Base-by-base conservation (phyloP, 2,797 vertebrate species). In the Rallus crepitans region DNA sequence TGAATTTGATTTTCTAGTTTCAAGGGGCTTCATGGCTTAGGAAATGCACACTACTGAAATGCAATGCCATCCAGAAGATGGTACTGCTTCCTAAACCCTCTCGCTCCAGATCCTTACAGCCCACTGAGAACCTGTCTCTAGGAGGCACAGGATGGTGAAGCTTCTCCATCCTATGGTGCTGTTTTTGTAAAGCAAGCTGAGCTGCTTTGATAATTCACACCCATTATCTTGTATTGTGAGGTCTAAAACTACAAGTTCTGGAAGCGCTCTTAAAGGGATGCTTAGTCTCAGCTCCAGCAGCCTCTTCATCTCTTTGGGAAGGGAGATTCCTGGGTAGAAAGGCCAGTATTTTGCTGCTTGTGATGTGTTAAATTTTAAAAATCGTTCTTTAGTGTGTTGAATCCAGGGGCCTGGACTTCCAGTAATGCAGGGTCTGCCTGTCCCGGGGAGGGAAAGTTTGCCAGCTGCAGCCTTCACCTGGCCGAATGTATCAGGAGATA, bases 321-420 rank as follows among this genome's bases (percentile, higher is more conserved):
- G 0, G 5, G 11, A 21, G 63, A 91, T 87, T 85, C 24, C 42
- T 61, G 66, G n/a, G 35, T 20, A 60, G 91, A 77, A 72, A 37
- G 48, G 47, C 11, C 3, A 8, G 10, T 50, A 19, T 45, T 92
- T 71, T 50, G 30, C 55, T 82, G 19, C 47, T 87, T 77, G 42
- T 47, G 57, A 7, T 60, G 7, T 9, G 1, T 17, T 52, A 2
- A 0, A 23, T 68, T 50, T 28, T 20, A 4, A 0, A 10, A 37
- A 39, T 30, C 15, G 13, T 37, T 56, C 87, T 79, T 33, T 33
- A 75, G 27, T 12, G 2, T 12, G 28, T 30, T 90, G n/a, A 2
- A 90, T 78, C 63, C 42, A 53, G 53, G 20, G 39, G 2, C 23
- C 48, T 60, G 60, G 37, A 37, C 35, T 59, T 56, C 9, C 5